Base-by-base conservation (phyloP, 2,797 vertebrate species). In the Lepus oiostolus region DNA sequence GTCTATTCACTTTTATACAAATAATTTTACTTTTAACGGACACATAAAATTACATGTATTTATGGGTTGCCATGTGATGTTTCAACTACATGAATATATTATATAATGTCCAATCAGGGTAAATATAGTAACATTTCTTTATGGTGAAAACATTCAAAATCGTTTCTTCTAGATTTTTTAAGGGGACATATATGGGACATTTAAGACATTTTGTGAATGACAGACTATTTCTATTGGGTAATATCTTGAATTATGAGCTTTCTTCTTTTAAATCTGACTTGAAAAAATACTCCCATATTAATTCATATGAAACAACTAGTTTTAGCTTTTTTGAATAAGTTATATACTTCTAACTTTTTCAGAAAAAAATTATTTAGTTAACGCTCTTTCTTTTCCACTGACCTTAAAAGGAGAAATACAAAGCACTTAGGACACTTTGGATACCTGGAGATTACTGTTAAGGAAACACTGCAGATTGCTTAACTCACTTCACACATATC, bases 261-360 rank as follows among this genome's bases (percentile, higher is more conserved):
- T 87, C 30, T 91, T 74, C 76, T 84, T 93, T 76, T 81, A 91
- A 91, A 91, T 91, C n/a, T 86, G 11, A 89, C 21, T 91, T 89
- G 24, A 87, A 90, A 90, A 83, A 67, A 88, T 30, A 84, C 16
- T 35, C n/a, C 17, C 74, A 85, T 35, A 91, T 88, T 89, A 38
- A 95, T 32, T 72, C n/a, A 80, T 28, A 72, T 80, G 54, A 86
- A 95, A 90, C 22, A 94, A 77, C 58, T 83, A 58, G 68, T 63
- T 92, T 74, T 71, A 50, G 79, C 75, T 77, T 89, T 95, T 87
- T 14, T 67, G 65, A 90, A 77, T 52, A 96, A 90, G 5, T 90
- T 88, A 52, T n/a, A 24, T 32, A 42, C 35, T 54, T 72, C 81
- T 92, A 82, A 87, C 54, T 58, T 92, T 94, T 71, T 94, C 68